Evolutionary conservation across 1,140 invertebrate species (phyloP).

Genomic region (Achatina immaculata): DNA sequence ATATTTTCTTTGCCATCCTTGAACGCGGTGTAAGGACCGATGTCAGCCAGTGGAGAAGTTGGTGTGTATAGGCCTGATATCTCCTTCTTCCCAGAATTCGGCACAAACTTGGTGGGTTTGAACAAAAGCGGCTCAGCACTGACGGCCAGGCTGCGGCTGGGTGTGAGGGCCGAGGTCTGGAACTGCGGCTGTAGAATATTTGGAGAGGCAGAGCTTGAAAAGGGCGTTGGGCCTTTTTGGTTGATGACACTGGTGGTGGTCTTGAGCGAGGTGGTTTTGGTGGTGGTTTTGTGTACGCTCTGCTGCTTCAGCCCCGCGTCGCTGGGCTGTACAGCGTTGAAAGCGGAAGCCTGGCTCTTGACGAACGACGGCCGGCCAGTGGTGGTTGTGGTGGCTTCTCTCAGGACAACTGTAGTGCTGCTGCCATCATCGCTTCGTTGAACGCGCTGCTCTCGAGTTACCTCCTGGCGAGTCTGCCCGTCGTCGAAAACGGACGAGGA

Average conservation of each 20-base stretch:
- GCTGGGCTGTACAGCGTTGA: slow-evolving; percentile 21
- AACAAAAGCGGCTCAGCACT: slow-evolving; percentile 1
- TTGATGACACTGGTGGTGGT: slow-evolving; percentile 20
- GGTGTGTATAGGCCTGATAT: background rate
- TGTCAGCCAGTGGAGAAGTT: slow-evolving; percentile 11
- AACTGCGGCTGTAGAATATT: slow-evolving; percentile 12
- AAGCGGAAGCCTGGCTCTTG: slow-evolving; percentile 17
- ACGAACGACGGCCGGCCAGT: slow-evolving; percentile 23
- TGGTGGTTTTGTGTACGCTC: background rate
- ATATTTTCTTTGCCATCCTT: slow-evolving; percentile 33
- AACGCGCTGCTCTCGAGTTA: slow-evolving; percentile 35
- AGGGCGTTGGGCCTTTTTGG: slow-evolving; percentile 27
- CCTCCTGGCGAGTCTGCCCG: slow-evolving; percentile 32
- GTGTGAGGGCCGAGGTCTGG: background rate
- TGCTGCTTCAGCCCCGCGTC: background rate
- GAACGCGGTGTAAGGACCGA: background rate
- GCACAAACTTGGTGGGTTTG: slow-evolving; percentile 33
- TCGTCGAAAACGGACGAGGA: slow-evolving; percentile 31
- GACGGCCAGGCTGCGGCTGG: background rate
- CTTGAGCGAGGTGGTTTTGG: background rate
- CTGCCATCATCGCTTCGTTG: slow-evolving; percentile 19
- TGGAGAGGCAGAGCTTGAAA: background rate
- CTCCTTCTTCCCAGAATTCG: background rate
- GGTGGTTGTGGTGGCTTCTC: slow-evolving; percentile 31
- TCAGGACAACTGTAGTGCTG: slow-evolving; percentile 28